A percentile compares a stretch with the other conserved stretches of the same genome.
These are phyloP conservation scores for Gobionotothen gibberifrons DNA, from an alignment of 2,797 vertebrate species.

Conservation along the genomic window DNA sequence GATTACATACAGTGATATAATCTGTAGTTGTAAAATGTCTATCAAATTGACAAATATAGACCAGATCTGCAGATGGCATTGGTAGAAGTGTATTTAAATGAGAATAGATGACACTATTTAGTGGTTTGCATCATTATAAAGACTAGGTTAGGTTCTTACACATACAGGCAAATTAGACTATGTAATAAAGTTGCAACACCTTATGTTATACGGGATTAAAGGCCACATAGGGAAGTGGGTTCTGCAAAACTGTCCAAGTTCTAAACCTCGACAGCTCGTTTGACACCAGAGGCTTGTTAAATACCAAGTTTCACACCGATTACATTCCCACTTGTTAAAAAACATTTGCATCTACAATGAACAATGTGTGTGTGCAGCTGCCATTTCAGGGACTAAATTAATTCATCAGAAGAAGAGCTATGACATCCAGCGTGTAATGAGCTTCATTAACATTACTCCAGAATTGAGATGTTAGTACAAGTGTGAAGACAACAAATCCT, in stretches of 20 bases:
- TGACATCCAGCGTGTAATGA: slow-evolving; percentile 24
- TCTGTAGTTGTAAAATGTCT: background rate
- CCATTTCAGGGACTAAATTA: slow-evolving; percentile 28
- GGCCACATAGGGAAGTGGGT: slow-evolving; percentile 28
- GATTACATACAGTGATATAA: background rate
- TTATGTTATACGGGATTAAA: slow-evolving; percentile 27
- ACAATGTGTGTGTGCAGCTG: slow-evolving; percentile 17
- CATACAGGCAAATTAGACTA: background rate
- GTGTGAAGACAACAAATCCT: slow-evolving; percentile 25
- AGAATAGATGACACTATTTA: background rate
- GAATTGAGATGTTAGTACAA: slow-evolving; percentile 33
- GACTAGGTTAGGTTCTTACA: background rate
- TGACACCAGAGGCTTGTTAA: slow-evolving; percentile 3
- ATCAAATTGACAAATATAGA: slow-evolving; percentile 11
- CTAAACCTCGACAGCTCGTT: background rate
- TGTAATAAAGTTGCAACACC: background rate
- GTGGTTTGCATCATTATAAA: slow-evolving; percentile 8
- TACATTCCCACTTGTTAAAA: slow-evolving; percentile 27
- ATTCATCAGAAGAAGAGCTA: slow-evolving; percentile 36
- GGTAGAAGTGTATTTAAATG: background rate
- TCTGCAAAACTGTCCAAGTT: background rate
- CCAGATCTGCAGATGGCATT: slow-evolving; percentile 10
- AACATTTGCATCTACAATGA: slow-evolving; percentile 16
- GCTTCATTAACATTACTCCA: slow-evolving; percentile 21
- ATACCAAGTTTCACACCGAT: slow-evolving; percentile 9